A percentile compares a stretch with the other conserved stretches of the same genome.
These are phyloP conservation scores for Oophaga sylvatica DNA, from an alignment of 2,797 vertebrate genomes.

Conservation along the genomic window DNA sequence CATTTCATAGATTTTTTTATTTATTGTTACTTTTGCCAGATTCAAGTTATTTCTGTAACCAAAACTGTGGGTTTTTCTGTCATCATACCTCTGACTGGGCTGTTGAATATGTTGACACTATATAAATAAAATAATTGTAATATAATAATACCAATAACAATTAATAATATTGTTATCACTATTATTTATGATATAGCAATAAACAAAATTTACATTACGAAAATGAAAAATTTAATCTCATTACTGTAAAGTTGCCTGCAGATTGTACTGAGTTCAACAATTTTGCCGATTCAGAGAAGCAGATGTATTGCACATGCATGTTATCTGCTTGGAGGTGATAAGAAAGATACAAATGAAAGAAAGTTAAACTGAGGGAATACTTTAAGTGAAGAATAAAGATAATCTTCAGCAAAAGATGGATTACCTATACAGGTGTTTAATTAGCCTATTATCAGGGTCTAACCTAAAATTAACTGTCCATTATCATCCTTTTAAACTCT, in stretches of 20 bases:
- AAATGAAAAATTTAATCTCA: too few species aligned
- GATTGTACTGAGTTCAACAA: neutral
- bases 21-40: too few species aligned
- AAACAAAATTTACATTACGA: too few species aligned
- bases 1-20: too few species aligned
- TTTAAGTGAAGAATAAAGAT: conserved; percentile 37
- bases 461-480: conserved; percentile 38
- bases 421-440: conserved; percentile 42
- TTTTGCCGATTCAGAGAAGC: neutral
- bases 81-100: too few species aligned
- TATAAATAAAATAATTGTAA: too few species aligned
- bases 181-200: too few species aligned
- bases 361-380: conserved; percentile 18
- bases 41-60: too few species aligned
- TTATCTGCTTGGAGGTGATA: conserved; percentile 3
- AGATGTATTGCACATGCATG: neutral
- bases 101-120: too few species aligned
- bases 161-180: too few species aligned
- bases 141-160: too few species aligned
- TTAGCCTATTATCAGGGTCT: conserved; percentile 30
- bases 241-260: neutral
- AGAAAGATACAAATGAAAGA: conserved; percentile 33
- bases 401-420: conserved; percentile 52
- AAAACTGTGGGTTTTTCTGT: too few species aligned
- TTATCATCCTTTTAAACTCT: conserved; percentile 15